Evolutionary conservation across 2,113 vertebrate genomes (phyloP), one percentile per base, ranked within the genome.

Genomic region (Podarcis muralis): DNA sequence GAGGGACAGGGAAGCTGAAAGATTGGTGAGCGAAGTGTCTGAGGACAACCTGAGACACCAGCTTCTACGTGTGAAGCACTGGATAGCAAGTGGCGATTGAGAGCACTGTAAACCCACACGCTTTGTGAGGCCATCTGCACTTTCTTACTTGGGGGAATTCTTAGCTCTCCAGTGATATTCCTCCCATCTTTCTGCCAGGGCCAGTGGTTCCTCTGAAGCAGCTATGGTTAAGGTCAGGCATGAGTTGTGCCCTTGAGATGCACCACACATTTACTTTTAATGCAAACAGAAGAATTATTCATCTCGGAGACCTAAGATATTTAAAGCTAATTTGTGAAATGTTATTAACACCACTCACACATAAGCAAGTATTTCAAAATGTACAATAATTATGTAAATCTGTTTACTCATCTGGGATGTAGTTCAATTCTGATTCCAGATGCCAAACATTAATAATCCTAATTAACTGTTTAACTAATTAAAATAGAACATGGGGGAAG

Each of bases 401-500:
- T 69, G n/a, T 65, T 22, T 83, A 87, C 86, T 83, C 89, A 89
- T 89, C 48, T 65, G 53, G 8, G 25, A 65, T n/a, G 79, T 75
- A 83, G 68, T 83, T 66, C 87, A 90, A 90, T 65, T 65, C 57
- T 40, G 25, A 86, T 7, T 77, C 35, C 84, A 86, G 57, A 25
- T 65, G 59, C 74, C 84, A 86, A 86, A 57, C 74, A n/a, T 35
- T 65, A 86, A 65, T 86, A 86, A 65, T 91, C 91, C 88, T 84
- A 92, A 90, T 2, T 81, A 95, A 82, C 87, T 81, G 79, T 43
- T 32, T 87, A 92, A 59, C 86, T 92, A 93, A 95, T 93, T 87
- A 85, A 68, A 88, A 92, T 77, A 90, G 92, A 93, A 86, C 30
- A 1, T 82, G 32, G 84, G 71, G 59, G 90, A 82, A 35, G 79